phyloP scores from a whole-genome alignment of 2,888 invertebrate species.

The Andrena haemorrhoa region DNA sequence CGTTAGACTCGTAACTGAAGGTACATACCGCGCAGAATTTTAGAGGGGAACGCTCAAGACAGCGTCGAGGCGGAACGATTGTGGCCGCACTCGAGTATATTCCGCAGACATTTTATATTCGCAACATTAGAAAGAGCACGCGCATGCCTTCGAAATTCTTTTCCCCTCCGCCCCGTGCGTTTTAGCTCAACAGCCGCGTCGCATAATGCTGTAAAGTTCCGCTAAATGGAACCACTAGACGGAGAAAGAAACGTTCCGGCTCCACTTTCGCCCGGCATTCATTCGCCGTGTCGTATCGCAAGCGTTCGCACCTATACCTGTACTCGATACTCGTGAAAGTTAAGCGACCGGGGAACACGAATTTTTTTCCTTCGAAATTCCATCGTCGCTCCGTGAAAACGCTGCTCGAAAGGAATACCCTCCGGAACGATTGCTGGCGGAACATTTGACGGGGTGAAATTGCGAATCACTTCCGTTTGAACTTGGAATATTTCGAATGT shows the following conservation, averaged over 20 bases:
- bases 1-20: background rate
- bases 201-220: constrained; percentile 72
- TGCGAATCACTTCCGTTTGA: constrained; percentile 11
- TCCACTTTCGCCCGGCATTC: constrained; percentile 68
- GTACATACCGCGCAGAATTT: constrained; percentile 30
- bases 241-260: constrained; percentile 69
- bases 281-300: constrained; percentile 50
- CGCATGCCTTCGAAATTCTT: constrained; percentile 61
- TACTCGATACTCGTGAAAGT: constrained; percentile 34
- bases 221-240: constrained; percentile 74
- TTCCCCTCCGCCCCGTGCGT: constrained; percentile 47
- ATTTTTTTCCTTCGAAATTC: background rate
- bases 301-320: constrained; percentile 57
- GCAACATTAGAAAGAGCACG: constrained; percentile 67
- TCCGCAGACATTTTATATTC: constrained; percentile 67
- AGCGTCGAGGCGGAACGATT: constrained; percentile 15
- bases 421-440: background rate
- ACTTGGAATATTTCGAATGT: constrained; percentile 27
- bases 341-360: background rate
- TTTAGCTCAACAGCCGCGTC: constrained; percentile 70
- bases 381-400: too few relatives aligned
- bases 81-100: constrained; percentile 47
- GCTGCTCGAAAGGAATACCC: background rate
- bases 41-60: constrained; percentile 32
- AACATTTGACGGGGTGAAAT: constrained; percentile 22